A percentile compares a stretch with the other conserved stretches of the same genome.
Conservation (phyloP, 2,888 invertebrate species). For the Coelopa pilipes region DNA sequence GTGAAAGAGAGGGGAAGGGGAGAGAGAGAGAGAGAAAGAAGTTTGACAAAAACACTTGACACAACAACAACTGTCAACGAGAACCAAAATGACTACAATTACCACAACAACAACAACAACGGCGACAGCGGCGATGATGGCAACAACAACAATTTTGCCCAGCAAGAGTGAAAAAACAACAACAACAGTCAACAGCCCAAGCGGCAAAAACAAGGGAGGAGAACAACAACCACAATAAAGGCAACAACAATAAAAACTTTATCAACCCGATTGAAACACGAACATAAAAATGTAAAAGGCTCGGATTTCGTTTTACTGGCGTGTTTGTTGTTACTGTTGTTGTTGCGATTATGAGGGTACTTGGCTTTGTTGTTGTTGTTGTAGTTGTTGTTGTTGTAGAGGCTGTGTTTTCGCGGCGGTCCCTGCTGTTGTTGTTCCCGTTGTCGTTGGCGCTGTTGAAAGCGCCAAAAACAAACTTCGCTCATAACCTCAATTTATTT, state of each 20-base stretch:
- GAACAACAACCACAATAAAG: not conserved
- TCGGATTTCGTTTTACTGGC: too few species aligned
- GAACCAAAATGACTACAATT: not conserved
- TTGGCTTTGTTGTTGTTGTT: too few species aligned
- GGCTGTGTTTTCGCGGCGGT: not conserved
- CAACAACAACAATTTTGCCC: not conserved
- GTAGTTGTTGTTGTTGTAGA: too few species aligned
- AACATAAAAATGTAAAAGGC: not conserved
- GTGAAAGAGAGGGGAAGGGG: not conserved
- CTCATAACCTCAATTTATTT: constrained; percentile 33
- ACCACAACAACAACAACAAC: constrained; percentile 2
- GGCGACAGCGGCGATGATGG: not conserved
- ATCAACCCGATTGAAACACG: not conserved
- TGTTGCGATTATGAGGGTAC: too few species aligned
- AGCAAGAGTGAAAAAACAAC: not conserved
- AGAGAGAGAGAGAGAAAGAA: not conserved
- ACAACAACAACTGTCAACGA: not conserved
- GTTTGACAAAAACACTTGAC: not conserved
- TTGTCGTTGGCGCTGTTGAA: constrained; percentile 45
- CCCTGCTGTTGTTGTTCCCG: constrained; percentile 38
- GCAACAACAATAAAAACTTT: not conserved
- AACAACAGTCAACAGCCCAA: too few species aligned
- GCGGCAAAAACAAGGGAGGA: not conserved
- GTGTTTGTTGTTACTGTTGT: too few species aligned
- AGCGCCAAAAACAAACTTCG: constrained; percentile 37